Evolutionary conservation across 2,797 vertebrate genomes (phyloP).

Genomic region (Holocentrus rufus): DNA sequence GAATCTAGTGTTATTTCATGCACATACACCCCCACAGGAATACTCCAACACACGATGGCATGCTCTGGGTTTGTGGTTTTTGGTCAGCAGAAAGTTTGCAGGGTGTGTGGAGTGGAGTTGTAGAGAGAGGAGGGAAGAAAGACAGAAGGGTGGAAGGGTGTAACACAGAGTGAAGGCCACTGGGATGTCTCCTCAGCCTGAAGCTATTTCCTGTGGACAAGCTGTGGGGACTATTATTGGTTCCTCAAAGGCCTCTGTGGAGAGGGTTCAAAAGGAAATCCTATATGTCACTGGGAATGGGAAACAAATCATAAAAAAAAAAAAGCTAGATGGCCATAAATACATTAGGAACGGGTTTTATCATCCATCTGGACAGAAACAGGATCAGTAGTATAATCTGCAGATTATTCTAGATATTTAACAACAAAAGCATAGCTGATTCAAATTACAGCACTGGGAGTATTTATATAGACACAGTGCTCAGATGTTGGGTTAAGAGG

Average conservation of each 20-base stretch:
- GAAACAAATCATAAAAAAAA: slow-evolving; percentile 12
- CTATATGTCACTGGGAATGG: slow-evolving; percentile 32
- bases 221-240: slow-evolving; percentile 59
- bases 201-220: slow-evolving; percentile 75
- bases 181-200: slow-evolving; percentile 65
- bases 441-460: too few relatives aligned
- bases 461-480: neutral
- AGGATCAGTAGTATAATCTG: too few relatives aligned
- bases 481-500: neutral
- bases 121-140: slow-evolving; percentile 6
- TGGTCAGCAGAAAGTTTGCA: slow-evolving; percentile 53
- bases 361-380: too few relatives aligned
- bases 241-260: slow-evolving; percentile 42
- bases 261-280: slow-evolving; percentile 52
- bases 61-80: slow-evolving; percentile 63
- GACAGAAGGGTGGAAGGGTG: slow-evolving; percentile 52
- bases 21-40: neutral
- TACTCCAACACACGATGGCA: slow-evolving; percentile 20
- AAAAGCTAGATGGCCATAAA: neutral
- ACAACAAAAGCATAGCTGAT: neutral
- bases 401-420: neutral
- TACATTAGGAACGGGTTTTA: too few relatives aligned
- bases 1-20: slow-evolving; percentile 40
- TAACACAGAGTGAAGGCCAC: slow-evolving; percentile 63
- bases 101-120: slow-evolving; percentile 31